A percentile compares a stretch with the other conserved stretches of the same genome.
These are phyloP conservation scores for Numida meleagris DNA, from an alignment of 2,113 vertebrate genomes.

Conservation along the genomic window DNA sequence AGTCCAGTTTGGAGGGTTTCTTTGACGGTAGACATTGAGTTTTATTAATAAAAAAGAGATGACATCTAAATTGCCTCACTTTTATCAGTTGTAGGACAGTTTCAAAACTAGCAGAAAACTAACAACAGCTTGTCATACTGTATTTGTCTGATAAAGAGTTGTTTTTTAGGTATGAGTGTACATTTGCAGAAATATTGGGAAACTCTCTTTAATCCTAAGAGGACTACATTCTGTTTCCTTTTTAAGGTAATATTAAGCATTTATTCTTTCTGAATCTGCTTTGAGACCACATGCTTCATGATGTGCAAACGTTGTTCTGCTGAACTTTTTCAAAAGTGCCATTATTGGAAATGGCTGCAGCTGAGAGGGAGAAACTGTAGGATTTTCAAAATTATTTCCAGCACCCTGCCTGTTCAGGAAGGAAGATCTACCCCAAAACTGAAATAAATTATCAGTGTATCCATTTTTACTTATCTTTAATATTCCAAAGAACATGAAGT, in stretches of 20 bases:
- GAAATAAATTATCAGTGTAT: not conserved
- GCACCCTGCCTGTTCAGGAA: rapidly evolving
- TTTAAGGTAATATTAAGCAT: not conserved
- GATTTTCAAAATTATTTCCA: not conserved
- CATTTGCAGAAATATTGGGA: not conserved
- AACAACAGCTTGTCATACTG: not conserved
- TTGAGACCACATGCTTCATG: not conserved
- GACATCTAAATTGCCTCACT: not conserved
- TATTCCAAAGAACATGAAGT: not conserved
- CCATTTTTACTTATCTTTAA: not conserved
- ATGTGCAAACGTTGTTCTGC: not conserved
- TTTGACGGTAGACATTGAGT: not conserved
- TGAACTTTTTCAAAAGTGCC: not conserved
- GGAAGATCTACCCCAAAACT: not conserved
- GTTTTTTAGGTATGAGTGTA: not conserved
- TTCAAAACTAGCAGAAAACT: not conserved
- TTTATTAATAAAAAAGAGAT: not conserved
- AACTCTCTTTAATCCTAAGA: not conserved
- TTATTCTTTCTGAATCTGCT: not conserved
- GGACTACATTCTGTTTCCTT: not conserved
- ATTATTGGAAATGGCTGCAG: not conserved
- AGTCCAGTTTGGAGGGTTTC: not conserved
- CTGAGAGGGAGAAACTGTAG: not conserved
- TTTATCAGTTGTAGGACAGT: not conserved
- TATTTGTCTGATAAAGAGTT: not conserved